Evolutionary conservation across 2,888 invertebrate genomes (phyloP).

Genomic region (Coecobrya sp.): DNA sequence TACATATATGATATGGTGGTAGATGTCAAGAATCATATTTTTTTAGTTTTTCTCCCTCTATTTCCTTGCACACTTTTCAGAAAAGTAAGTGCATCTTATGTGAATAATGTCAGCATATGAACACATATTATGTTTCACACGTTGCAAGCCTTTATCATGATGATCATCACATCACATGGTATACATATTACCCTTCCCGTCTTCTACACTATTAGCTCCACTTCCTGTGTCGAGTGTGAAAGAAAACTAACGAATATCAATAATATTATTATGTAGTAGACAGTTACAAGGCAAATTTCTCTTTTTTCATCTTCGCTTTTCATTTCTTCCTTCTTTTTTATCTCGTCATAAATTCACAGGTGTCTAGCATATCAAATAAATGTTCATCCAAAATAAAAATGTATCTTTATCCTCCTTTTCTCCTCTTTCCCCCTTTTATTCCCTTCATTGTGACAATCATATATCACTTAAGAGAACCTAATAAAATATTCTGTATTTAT

Average conservation of each 20-base stretch:
- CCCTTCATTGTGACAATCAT: slow-evolving; percentile 6
- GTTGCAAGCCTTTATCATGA: slow-evolving; percentile 43
- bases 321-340: slow-evolving; percentile 22
- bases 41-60: background rate
- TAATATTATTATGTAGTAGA: slow-evolving; percentile 28
- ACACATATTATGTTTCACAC: slow-evolving; percentile 44
- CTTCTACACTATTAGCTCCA: background rate
- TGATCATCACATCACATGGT: background rate
- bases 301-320: slow-evolving; percentile 6
- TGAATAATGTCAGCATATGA: background rate
- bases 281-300: slow-evolving; percentile 38
- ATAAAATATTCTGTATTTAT: slow-evolving; percentile 14
- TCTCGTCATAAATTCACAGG: slow-evolving; percentile 65
- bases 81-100: background rate
- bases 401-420: slow-evolving; percentile 32
- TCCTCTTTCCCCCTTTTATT: background rate
- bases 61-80: background rate
- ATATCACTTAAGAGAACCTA: slow-evolving; percentile 36
- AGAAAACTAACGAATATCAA: slow-evolving; percentile 33
- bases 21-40: background rate
- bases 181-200: background rate
- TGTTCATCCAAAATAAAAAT: slow-evolving; percentile 35
- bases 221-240: background rate
- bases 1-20: background rate
- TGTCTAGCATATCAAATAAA: slow-evolving; percentile 67